A percentile compares a stretch with the other conserved stretches of the same genome.
Conservation (phyloP, 2,888 invertebrate species). For the Dicycla oo region DNA sequence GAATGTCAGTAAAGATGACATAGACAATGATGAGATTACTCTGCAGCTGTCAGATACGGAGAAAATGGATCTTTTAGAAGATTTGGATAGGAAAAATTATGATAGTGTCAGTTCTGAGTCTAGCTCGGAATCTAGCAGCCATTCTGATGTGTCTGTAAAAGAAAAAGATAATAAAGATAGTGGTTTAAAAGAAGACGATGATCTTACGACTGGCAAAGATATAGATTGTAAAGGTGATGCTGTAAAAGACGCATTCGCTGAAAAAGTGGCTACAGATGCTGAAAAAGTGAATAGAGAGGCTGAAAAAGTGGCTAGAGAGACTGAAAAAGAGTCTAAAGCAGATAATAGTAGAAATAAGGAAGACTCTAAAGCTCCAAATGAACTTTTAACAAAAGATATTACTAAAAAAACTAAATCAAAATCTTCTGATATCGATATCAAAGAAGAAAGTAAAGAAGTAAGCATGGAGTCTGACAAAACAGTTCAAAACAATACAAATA, state of each 20-base stretch:
- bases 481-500: not conserved
- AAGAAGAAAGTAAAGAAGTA: not conserved
- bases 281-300: not conserved
- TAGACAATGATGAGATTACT: conserved; percentile 87
- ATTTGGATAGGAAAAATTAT: conserved; percentile 81
- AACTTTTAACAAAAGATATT: conserved; percentile 7
- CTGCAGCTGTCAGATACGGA: conserved; percentile 87
- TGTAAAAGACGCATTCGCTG: not conserved
- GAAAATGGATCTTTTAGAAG: conserved; percentile 87
- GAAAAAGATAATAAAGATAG: conserved; percentile 19
- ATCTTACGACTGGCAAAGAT: not conserved
- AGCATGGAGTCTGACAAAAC: not conserved
- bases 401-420: not conserved
- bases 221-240: not conserved
- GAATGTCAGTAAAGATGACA: conserved; percentile 74
- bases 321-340: not conserved
- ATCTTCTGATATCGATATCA: not conserved
- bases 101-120: conserved; percentile 75
- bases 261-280: not conserved
- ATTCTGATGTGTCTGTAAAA: conserved; percentile 30
- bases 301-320: not conserved
- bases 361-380: not conserved
- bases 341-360: not conserved
- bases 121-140: conserved; percentile 59
- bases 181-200: conserved; percentile 5